Conservation (phyloP, 2,888 invertebrate species). For the Chloroclysta siterata region DNA sequence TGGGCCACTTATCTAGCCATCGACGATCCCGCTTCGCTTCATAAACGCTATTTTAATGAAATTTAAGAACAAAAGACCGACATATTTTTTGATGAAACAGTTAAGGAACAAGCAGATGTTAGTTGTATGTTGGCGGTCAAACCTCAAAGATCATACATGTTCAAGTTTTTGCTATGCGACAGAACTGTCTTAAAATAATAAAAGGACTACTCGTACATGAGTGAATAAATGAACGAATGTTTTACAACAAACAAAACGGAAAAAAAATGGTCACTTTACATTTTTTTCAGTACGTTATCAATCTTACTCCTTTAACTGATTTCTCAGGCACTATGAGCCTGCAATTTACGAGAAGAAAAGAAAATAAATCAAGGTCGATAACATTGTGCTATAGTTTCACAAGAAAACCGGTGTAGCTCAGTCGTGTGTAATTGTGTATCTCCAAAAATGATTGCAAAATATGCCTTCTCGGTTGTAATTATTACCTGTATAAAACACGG, state of each 20-base stretch:
- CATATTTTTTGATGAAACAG: background rate
- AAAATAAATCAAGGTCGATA: constrained; percentile 43
- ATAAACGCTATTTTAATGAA: constrained; percentile 4
- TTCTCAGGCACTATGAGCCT: background rate
- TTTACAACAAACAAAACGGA: too few species aligned
- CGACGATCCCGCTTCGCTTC: constrained; percentile 45
- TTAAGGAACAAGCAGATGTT: too few species aligned
- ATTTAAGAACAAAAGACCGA: background rate
- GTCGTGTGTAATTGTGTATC: constrained; percentile 49
- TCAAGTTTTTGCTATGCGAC: too few species aligned
- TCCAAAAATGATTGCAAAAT: constrained; percentile 44
- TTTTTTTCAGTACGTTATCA: background rate
- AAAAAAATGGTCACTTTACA: too few species aligned
- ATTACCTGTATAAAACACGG: constrained; percentile 45
- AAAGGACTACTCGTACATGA: too few species aligned
- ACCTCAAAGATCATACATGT: too few species aligned
- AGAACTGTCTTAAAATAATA: too few species aligned
- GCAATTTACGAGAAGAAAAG: constrained; percentile 15
- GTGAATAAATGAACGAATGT: too few species aligned
- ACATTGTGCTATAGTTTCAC: constrained; percentile 48
- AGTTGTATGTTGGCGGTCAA: too few species aligned
- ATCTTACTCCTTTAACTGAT: background rate
- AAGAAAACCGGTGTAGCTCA: constrained; percentile 41
- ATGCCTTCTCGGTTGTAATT: constrained; percentile 46
- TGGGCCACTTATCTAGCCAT: constrained; percentile 57